Evolutionary conservation across 2,888 invertebrate species (phyloP).

Genomic region (Lasioglossum vierecki): DNA sequence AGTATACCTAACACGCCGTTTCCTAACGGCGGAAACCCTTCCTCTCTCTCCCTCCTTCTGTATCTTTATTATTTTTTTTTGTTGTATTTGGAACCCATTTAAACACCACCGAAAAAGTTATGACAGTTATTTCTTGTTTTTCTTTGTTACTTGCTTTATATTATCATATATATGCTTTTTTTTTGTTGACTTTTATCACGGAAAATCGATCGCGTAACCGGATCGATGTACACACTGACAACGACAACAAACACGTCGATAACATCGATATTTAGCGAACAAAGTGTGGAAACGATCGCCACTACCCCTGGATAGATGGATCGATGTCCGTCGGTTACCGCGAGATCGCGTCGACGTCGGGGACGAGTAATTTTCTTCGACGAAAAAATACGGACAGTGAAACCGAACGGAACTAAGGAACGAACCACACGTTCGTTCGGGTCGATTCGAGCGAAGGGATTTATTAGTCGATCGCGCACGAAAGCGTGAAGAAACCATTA

Average conservation of each 20-base stretch:
- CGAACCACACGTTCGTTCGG: not conserved
- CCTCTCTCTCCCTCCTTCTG: not conserved
- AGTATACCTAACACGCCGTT: slow-evolving; percentile 53
- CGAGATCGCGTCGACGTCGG: slow-evolving; percentile 34
- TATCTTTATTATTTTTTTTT: not conserved
- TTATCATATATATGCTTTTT: slow-evolving; percentile 12
- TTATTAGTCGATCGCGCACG: slow-evolving; percentile 1
- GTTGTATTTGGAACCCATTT: not conserved
- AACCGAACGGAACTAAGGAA: not conserved
- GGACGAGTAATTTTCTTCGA: slow-evolving; percentile 13
- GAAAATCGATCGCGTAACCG: slow-evolving; percentile 5
- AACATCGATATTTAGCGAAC: slow-evolving; percentile 23
- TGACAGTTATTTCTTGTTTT: slow-evolving; percentile 3
- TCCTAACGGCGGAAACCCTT: not conserved
- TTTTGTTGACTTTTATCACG: not conserved
- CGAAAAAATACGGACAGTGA: not conserved
- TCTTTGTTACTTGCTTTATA: not conserved
- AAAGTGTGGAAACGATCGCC: slow-evolving; percentile 2
- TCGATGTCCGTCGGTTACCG: slow-evolving; percentile 30
- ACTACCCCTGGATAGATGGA: slow-evolving; percentile 5
- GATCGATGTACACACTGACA: slow-evolving; percentile 8
- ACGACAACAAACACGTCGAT: slow-evolving; percentile 16
- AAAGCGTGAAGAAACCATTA: not conserved
- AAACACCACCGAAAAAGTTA: slow-evolving; percentile 8
- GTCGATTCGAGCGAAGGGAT: not conserved